A percentile compares a stretch with the other conserved stretches of the same genome.
These are phyloP conservation scores for Microlaimidae sp. DNA, from an alignment of 2,888 invertebrate genomes.

Conservation along the genomic window DNA sequence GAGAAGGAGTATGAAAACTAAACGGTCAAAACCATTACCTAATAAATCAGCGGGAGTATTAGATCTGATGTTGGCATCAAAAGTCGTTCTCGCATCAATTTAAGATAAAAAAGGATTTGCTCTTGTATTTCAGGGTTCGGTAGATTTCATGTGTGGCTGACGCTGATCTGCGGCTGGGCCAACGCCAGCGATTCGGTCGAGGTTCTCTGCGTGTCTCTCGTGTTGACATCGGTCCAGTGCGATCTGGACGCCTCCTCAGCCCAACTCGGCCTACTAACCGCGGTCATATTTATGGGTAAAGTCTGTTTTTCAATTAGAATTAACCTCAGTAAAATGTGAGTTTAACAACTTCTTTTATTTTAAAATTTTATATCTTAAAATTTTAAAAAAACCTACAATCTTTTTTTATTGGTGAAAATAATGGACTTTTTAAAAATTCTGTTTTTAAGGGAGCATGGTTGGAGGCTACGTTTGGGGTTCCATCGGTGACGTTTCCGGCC, in stretches of 20 bases:
- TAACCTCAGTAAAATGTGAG: not conserved
- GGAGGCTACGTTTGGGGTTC: constrained; percentile 84
- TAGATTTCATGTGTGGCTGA: constrained; percentile 68
- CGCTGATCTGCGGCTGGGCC: constrained; percentile 79
- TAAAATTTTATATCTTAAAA: too few species aligned
- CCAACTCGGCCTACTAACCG: constrained; percentile 61
- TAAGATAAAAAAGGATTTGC: too few species aligned
- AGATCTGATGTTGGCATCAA: too few species aligned
- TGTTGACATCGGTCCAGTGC: constrained; percentile 77
- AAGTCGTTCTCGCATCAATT: too few species aligned
- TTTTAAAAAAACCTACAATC: too few species aligned
- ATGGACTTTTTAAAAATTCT: too few species aligned
- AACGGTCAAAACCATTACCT: too few species aligned
- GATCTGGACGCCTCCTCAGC: constrained; percentile 67
- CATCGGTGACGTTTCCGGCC: constrained; percentile 67
- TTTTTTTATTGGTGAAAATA: too few species aligned
- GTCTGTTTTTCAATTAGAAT: constrained; percentile 19
- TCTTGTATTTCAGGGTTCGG: constrained; percentile 57
- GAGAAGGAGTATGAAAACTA: too few species aligned
- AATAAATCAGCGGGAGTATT: too few species aligned
- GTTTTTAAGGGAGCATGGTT: constrained; percentile 63
- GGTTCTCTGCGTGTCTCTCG: constrained; percentile 73
- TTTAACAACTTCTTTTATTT: too few species aligned
- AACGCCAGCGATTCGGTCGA: constrained; percentile 84
- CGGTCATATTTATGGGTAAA: constrained; percentile 58